These are phyloP conservation scores for Ardeotis arabs DNA, from an alignment of 2,113 vertebrate species.

Conservation along the genomic window DNA sequence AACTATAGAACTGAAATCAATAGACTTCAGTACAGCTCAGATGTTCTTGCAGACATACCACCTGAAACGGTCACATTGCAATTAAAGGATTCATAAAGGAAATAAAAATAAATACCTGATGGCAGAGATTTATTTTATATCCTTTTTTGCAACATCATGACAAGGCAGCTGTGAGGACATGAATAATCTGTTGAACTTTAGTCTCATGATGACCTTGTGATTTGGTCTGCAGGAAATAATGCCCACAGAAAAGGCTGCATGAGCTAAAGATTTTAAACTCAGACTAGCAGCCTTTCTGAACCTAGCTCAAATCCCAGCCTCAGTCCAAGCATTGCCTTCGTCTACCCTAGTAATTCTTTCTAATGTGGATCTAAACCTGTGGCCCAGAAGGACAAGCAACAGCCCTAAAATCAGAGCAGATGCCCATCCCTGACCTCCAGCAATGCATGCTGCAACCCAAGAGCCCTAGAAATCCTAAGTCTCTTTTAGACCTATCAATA, in stretches of 20 bases:
- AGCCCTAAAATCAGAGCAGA: neutral
- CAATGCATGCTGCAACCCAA: neutral
- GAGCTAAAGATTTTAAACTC: neutral
- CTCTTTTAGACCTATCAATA: neutral
- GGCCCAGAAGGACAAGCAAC: neutral
- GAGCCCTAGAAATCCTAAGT: neutral
- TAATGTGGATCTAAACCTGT: neutral
- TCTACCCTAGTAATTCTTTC: neutral
- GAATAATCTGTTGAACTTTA: neutral
- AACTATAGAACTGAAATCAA: constrained; percentile 4
- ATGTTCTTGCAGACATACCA: neutral
- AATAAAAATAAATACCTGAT: neutral
- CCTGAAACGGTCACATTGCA: neutral
- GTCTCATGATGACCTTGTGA: neutral
- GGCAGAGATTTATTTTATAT: neutral
- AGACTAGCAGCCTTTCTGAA: neutral
- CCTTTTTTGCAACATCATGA: neutral
- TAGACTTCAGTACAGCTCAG: neutral
- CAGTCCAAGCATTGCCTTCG: neutral
- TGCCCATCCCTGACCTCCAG: neutral
- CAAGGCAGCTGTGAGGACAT: neutral
- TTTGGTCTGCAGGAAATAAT: neutral
- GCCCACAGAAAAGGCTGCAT: neutral
- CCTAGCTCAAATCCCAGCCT: neutral
- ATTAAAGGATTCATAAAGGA: neutral